Percentiles rank a stretch among this genome's conserved stretches.
Conservation (phyloP, 2,888 invertebrate genomes). For the Pterostichus niger region DNA sequence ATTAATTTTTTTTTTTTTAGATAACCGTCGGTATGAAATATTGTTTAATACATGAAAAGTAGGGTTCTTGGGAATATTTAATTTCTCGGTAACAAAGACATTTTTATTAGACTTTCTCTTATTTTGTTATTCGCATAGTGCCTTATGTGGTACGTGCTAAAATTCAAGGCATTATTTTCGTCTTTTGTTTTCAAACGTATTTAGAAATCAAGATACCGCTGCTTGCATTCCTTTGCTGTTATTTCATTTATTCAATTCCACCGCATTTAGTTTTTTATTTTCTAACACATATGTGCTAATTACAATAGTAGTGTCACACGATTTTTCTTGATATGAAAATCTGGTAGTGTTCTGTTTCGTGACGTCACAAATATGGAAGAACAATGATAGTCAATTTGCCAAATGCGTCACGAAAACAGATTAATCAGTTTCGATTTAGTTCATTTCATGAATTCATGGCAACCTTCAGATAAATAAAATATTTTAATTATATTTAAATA, state of each 20-base stretch:
- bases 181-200: conserved; percentile 39
- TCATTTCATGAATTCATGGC: conserved; percentile 29
- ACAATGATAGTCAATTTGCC: conserved; percentile 24
- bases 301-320: background rate
- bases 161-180: conserved; percentile 13
- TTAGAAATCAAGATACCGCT: conserved; percentile 33
- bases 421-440: conserved; percentile 47
- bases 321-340: conserved; percentile 12
- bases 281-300: conserved; percentile 31
- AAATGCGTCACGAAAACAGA: conserved; percentile 37
- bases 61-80: background rate
- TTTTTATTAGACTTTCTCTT: conserved; percentile 33
- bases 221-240: conserved; percentile 23
- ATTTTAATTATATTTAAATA: conserved; percentile 15
- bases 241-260: conserved; percentile 17
- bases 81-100: background rate
- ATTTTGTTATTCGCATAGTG: conserved; percentile 24
- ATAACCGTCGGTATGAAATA: background rate
- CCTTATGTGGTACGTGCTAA: conserved; percentile 18
- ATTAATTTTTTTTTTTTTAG: conserved; percentile 4
- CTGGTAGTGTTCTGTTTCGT: background rate
- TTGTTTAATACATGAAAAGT: background rate
- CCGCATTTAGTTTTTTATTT: conserved; percentile 7
- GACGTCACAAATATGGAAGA: conserved; percentile 35
- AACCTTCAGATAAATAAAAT: conserved; percentile 38